Conservation (phyloP, 2,888 invertebrate genomes). For the Panzeria rudis region DNA sequence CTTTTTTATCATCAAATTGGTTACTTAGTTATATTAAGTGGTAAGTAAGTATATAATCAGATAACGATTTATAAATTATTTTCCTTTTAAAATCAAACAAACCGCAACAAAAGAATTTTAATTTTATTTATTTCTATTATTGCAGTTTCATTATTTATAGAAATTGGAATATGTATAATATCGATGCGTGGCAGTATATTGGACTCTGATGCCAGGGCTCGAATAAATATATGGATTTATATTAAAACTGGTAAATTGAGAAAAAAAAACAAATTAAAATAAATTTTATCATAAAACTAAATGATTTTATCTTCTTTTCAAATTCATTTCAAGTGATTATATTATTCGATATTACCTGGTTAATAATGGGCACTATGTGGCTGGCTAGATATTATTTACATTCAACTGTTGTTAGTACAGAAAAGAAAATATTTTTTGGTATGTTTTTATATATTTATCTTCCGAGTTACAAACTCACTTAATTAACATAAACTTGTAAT, state of each 20-base stretch:
- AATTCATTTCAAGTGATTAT: conserved; percentile 87
- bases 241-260: conserved; percentile 86
- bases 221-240: conserved; percentile 92
- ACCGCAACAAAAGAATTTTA: conserved; percentile 21
- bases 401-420: conserved; percentile 87
- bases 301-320: not conserved
- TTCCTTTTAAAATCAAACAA: not conserved
- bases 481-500: not conserved
- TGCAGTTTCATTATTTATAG: conserved; percentile 86
- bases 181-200: conserved; percentile 92
- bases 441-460: conserved; percentile 77
- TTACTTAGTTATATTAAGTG: conserved; percentile 83
- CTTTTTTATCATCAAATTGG: conserved; percentile 83
- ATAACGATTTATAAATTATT: not conserved
- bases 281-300: not conserved
- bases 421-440: conserved; percentile 91
- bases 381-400: conserved; percentile 87
- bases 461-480: not conserved
- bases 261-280: not conserved
- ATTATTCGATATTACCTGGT: conserved; percentile 89
- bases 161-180: conserved; percentile 89
- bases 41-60: conserved; percentile 80
- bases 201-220: conserved; percentile 88
- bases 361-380: conserved; percentile 90
- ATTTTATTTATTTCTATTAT: conserved; percentile 9